These are phyloP conservation scores for Molothrus aeneus DNA, from an alignment of 2,797 vertebrate genomes.

Conservation along the genomic window DNA sequence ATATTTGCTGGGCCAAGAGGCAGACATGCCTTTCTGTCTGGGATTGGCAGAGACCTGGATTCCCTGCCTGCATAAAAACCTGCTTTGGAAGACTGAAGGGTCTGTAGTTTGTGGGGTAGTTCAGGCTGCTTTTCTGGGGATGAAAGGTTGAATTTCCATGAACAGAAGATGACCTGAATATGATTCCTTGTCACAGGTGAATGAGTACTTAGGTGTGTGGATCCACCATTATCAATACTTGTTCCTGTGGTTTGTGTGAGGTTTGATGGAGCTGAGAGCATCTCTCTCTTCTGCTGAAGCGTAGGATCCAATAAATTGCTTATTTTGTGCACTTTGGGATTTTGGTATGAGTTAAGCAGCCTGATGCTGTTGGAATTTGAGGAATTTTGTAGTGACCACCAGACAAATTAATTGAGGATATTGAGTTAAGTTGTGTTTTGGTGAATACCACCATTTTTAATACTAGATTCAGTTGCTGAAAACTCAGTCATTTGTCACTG, in stretches of 20 bases:
- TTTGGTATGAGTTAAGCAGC: neutral
- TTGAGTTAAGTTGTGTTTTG: neutral
- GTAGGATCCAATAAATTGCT: neutral
- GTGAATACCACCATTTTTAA: neutral
- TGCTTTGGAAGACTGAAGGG: neutral
- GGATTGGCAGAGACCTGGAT: neutral
- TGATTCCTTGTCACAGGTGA: neutral
- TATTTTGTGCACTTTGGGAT: neutral
- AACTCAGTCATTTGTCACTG: neutral
- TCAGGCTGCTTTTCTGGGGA: neutral
- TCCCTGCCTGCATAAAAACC: neutral
- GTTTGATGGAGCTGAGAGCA: neutral
- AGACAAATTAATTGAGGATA: neutral
- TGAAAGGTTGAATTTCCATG: neutral
- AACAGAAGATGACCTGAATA: neutral
- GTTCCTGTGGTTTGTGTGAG: neutral
- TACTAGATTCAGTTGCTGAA: neutral
- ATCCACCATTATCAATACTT: neutral
- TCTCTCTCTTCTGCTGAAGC: neutral
- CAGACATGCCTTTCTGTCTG: neutral
- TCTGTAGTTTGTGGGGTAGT: neutral
- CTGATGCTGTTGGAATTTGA: neutral
- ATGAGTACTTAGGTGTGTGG: neutral
- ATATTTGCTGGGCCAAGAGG: neutral
- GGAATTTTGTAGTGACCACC: neutral